Evolutionary conservation across 2,113 vertebrate species (phyloP).

Genomic region (Cephalopholis sonnerati): DNA sequence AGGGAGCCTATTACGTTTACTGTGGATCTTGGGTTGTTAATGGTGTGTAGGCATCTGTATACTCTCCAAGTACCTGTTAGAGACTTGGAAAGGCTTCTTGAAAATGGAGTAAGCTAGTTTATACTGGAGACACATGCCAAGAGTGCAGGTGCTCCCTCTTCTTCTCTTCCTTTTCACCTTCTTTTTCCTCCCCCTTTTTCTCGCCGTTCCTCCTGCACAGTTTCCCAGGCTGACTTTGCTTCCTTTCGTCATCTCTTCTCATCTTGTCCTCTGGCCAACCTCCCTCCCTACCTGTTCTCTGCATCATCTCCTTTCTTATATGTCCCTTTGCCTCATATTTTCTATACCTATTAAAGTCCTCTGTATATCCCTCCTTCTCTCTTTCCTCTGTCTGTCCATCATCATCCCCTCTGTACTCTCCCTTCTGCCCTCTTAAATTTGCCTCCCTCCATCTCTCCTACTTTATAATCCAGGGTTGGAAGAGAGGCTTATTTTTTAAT

Average conservation of each 20-base stretch:
- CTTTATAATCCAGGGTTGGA: not conserved
- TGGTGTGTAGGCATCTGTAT: not conserved
- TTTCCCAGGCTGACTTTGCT: constrained; percentile 17
- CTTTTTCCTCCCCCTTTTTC: not conserved
- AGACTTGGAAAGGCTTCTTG: not conserved
- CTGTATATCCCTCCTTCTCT: not conserved
- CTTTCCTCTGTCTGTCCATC: constrained; percentile 1
- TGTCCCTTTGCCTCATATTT: constrained; percentile 31
- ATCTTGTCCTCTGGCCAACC: constrained; percentile 36
- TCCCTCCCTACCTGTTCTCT: constrained; percentile 8
- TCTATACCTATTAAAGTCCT: constrained; percentile 1
- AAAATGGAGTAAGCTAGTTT: constrained; percentile 1
- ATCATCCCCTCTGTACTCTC: not conserved
- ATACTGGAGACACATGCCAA: constrained; percentile 1
- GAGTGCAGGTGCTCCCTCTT: not conserved
- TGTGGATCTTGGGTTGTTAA: not conserved
- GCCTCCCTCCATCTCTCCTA: not conserved
- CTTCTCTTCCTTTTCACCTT: not conserved
- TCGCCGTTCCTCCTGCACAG: constrained; percentile 4
- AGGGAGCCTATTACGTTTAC: not conserved
- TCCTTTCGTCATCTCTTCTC: constrained; percentile 36
- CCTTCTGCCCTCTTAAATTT: not conserved
- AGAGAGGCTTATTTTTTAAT: constrained; percentile 5
- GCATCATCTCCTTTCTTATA: constrained; percentile 14
- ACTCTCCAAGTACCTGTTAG: not conserved